Conservation (phyloP, 2,797 vertebrate genomes). For the Protonibea diacanthus region DNA sequence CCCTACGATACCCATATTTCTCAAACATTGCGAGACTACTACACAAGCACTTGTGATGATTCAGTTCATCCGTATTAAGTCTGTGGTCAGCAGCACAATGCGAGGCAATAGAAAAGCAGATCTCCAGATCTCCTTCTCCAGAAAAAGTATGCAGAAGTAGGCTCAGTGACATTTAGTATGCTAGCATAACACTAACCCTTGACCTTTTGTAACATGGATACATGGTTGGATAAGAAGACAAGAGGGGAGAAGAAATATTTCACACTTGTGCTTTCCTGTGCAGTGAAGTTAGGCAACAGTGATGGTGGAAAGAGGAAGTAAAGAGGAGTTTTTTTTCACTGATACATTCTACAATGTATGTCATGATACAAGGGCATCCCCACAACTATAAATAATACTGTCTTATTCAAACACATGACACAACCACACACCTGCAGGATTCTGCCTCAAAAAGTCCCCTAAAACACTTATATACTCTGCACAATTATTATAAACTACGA, state of each 20-base stretch:
- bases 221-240: not conserved
- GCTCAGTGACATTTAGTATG: not conserved
- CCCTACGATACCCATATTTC: not conserved
- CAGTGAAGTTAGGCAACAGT: not conserved
- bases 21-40: not conserved
- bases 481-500: not conserved
- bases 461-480: not conserved
- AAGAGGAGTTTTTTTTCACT: not conserved
- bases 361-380: constrained; percentile 34
- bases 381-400: constrained; percentile 37
- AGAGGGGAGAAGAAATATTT: not conserved
- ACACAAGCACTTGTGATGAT: too few species aligned
- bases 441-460: constrained; percentile 48
- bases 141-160: not conserved
- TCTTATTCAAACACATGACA: constrained; percentile 48
- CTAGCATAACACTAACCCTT: not conserved
- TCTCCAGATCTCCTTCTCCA: not conserved
- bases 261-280: not conserved
- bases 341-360: not conserved
- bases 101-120: not conserved
- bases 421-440: constrained; percentile 65
- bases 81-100: constrained; percentile 6
- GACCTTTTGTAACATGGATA: constrained; percentile 2
- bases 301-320: constrained; percentile 50
- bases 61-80: not conserved